Evolutionary conservation across 2,797 vertebrate species (phyloP), one percentile per base, ranked within the genome.

Genomic region (Periophthalmus magnuspinnatus): DNA sequence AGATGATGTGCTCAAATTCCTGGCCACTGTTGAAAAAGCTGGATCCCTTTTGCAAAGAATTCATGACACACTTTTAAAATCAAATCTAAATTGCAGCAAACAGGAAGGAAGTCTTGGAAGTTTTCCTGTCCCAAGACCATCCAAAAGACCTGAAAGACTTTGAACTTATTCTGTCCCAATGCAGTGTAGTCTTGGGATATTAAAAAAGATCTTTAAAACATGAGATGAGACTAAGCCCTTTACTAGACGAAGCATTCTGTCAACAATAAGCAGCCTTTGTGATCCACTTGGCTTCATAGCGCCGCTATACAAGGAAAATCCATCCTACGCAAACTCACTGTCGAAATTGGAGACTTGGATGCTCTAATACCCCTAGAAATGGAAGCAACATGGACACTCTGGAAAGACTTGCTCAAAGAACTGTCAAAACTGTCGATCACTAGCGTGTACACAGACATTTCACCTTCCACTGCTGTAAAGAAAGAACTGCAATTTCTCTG

Each of bases 131-230:
- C 33, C 33, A 21, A 13, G 7, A 62, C 17, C 59, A 62, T n/a
- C 19, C 59, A 7, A 62, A 38, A 38, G 59, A 62, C 4, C 36
- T 62, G 9, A 38, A 38, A 41, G 33, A 62, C 1, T 11, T 38
- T n/a, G 33, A 61, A 9, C 33, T 2, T 59, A 61, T 19, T 38
- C n/a, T 19, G 33, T 61, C 6, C 59, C 59, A 14, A 61, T 61
- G 5, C 33, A 61, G 38, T 6, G 58, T n/a, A 60, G 58, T n/a
- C 57, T 59, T 36, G 58, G 58, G 54, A 55, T 54, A 22, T 55
- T 22, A 55, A 24, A 55, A 57, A 58, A 32, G 56, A 58, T 56
- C 59, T 61, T 61, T 38, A 61, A 61, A 34, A 61, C 58, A 19
- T 60, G 58, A 36, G 5, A 34, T 19, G 58, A 60, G 17, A 60